Percentiles rank a stretch among this genome's conserved stretches.
These are phyloP conservation scores for Cheilinus undulatus DNA, from an alignment of 2,113 vertebrate genomes.

Conservation along the genomic window DNA sequence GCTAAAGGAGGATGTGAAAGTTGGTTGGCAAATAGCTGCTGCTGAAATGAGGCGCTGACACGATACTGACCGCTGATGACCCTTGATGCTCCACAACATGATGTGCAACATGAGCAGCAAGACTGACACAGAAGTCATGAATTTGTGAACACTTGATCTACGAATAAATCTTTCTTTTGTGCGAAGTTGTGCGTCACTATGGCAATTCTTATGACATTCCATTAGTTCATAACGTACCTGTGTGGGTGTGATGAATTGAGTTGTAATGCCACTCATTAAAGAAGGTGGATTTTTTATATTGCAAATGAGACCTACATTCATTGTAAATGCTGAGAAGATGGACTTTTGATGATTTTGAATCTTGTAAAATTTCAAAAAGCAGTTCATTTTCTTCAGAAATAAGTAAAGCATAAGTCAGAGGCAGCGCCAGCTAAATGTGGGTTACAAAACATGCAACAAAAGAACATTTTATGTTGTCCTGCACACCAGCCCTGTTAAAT, in stretches of 20 bases:
- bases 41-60: neutral
- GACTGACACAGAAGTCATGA: neutral
- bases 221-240: neutral
- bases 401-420: too few relatives aligned
- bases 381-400: too few relatives aligned
- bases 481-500: neutral
- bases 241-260: conserved; percentile 1
- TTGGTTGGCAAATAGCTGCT: conserved; percentile 26
- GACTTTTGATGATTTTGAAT: too few relatives aligned
- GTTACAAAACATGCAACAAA: neutral
- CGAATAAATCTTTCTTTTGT: neutral
- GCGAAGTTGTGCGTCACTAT: neutral
- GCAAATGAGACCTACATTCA: neutral
- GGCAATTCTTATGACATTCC: neutral
- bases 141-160: neutral
- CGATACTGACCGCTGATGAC: neutral
- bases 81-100: neutral
- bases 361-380: too few relatives aligned
- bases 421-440: neutral
- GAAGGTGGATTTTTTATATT: neutral
- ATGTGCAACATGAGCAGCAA: neutral
- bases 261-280: neutral
- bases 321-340: too few relatives aligned
- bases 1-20: conserved; percentile 58
- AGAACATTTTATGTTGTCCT: neutral